phyloP scores from a whole-genome alignment of 2,888 invertebrate genomes.

The Sympetrum striolatum region DNA sequence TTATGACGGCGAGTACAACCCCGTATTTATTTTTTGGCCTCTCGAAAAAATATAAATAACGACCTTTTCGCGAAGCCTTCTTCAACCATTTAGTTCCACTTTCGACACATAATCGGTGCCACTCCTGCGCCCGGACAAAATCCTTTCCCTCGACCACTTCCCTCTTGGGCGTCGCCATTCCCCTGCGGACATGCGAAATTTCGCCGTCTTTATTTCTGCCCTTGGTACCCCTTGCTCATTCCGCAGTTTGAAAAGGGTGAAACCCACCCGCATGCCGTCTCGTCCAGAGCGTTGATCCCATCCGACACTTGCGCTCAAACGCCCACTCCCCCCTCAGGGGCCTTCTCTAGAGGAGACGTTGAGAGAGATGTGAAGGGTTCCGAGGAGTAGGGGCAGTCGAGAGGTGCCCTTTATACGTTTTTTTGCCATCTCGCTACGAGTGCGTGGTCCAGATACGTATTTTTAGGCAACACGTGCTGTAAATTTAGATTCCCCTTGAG shows the following conservation, averaged over 20 bases:
- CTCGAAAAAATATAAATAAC: neutral
- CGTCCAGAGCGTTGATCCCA: conserved; percentile 29
- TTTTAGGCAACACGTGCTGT: too few relatives aligned
- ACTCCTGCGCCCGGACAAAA: neutral
- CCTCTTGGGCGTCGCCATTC: neutral
- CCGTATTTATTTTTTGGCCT: neutral
- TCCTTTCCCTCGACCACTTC: neutral
- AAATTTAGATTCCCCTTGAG: too few relatives aligned
- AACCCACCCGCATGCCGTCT: conserved; percentile 22
- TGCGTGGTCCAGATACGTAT: too few relatives aligned
- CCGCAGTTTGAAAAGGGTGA: neutral
- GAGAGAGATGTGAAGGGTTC: too few relatives aligned
- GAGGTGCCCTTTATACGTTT: too few relatives aligned
- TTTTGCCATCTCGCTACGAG: too few relatives aligned
- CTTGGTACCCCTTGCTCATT: neutral
- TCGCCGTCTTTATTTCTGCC: neutral
- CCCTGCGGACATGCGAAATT: neutral
- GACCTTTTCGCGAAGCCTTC: neutral
- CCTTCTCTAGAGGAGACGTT: neutral
- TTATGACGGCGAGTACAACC: neutral
- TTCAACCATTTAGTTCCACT: neutral
- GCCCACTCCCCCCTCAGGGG: neutral
- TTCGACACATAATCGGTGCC: neutral
- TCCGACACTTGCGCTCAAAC: neutral
- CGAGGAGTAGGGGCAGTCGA: too few relatives aligned